Evolutionary conservation across 2,113 vertebrate genomes (phyloP).

Genomic region (Lophius piscatorius): DNA sequence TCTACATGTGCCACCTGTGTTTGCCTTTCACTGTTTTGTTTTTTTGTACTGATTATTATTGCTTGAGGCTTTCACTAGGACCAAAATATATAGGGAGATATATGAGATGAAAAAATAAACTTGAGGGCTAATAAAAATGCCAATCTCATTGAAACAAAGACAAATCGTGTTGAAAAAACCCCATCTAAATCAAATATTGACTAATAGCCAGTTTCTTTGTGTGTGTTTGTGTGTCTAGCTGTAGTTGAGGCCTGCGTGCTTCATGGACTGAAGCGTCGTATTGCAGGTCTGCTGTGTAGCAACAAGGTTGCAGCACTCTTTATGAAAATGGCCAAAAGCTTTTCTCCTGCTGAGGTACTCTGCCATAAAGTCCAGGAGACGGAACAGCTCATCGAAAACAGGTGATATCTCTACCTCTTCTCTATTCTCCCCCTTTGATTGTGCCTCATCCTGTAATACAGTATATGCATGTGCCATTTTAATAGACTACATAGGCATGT

Average conservation of each 20-base stretch:
- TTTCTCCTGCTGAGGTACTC: slow-evolving; percentile 88
- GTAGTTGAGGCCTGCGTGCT: slow-evolving; percentile 93
- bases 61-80: slow-evolving; percentile 6
- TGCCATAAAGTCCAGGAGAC: slow-evolving; percentile 93
- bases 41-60: background rate
- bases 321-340: slow-evolving; percentile 94
- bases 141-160: background rate
- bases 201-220: slow-evolving; percentile 21
- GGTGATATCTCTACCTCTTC: slow-evolving; percentile 75
- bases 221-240: slow-evolving; percentile 72
- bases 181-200: slow-evolving; percentile 7
- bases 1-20: slow-evolving; percentile 50
- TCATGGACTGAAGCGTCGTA: slow-evolving; percentile 89
- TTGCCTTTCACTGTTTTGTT: slow-evolving; percentile 20
- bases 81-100: background rate
- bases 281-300: slow-evolving; percentile 93
- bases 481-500: background rate
- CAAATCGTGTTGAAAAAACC: background rate
- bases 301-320: slow-evolving; percentile 97
- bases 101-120: slow-evolving; percentile 13
- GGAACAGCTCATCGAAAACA: slow-evolving; percentile 91
- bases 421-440: background rate
- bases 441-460: no score
- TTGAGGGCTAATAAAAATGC: background rate
- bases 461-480: background rate